Base-by-base conservation (phyloP, 1,140 invertebrate species). In the Oryzaephilus surinamensis region DNA sequence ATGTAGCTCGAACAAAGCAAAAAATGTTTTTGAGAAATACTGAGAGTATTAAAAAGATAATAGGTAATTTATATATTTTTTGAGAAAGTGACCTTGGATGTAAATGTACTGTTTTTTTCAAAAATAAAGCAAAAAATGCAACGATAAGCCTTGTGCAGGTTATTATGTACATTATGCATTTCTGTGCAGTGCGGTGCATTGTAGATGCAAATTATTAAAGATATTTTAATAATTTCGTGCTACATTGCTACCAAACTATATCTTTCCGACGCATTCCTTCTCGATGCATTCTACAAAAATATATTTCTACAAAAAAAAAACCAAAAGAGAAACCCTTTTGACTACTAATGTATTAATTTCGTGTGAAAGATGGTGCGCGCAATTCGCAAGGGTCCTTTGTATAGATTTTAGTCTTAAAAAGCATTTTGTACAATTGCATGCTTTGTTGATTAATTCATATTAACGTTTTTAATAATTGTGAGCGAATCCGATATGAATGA, bases 21-120 rank as follows among this genome's bases (percentile, higher is more conserved):
- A 49, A 41, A 45, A 43, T 48, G 39, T 45, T 43, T 48, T 46
- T 43, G 37, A 40, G 38, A 52, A 46, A 45, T 42, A 48, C 32
- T 51, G 34, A 50, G 45, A 46, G 35, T 24, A 38, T 52, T 46
- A 51, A 44, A 48, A 52, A 48, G 48, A 52, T 44, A 50, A 48
- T 54, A 54, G 46, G 41, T 49, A 53, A 49, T 51, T n/a, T n/a
- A n/a, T 53, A 51, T 55, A 52, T 51, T 60, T 56, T 60, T 57
- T 58, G 55, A 58, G 55, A 54, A 60, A 60, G 58, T 60, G 58
- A 60, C 58, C 58, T 60, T 60, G 48, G 54, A 60, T 52, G 48
- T 45, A 58, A 52, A 55, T 43, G 43, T 48, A 55, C 40, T 52
- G n/a, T n/a, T n/a, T 53, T 54, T 52, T 52, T 50, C 47, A 50